These are phyloP conservation scores for Malurus elegans DNA, from an alignment of 2,113 vertebrate genomes.

Conservation along the genomic window DNA sequence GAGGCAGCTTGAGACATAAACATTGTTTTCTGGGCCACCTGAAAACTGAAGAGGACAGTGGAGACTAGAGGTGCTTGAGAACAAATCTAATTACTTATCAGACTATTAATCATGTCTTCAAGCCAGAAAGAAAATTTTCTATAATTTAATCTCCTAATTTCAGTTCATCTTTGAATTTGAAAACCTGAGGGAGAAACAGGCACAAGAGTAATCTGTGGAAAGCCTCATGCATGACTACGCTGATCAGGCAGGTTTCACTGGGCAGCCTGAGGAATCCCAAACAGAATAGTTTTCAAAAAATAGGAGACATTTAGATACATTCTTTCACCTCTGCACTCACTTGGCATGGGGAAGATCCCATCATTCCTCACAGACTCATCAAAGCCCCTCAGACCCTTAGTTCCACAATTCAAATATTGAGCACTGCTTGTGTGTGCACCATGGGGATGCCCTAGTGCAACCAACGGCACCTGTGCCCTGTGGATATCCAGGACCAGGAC, in stretches of 20 bases:
- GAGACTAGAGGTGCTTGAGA: not conserved
- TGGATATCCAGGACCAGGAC: fast-evolving
- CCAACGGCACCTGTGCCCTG: not conserved
- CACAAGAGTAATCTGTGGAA: not conserved
- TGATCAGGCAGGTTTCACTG: not conserved
- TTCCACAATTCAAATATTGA: not conserved
- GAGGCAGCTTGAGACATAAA: not conserved
- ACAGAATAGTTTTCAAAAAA: not conserved
- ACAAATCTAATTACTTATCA: not conserved
- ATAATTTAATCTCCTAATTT: not conserved
- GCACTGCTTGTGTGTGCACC: not conserved
- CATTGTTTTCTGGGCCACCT: not conserved
- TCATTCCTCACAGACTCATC: not conserved
- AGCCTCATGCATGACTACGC: not conserved
- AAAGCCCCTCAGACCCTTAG: not conserved
- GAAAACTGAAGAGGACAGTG: not conserved
- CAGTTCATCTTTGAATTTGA: not conserved
- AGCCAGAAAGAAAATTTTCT: not conserved
- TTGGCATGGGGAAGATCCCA: not conserved
- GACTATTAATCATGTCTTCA: not conserved
- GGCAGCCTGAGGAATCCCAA: not conserved
- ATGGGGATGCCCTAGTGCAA: not conserved
- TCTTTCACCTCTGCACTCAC: not conserved
- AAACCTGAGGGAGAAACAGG: not conserved
- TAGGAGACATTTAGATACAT: not conserved